A percentile compares a stretch with the other conserved stretches of the same genome.
These are phyloP conservation scores for Exephanes ischioxanthus DNA, from an alignment of 2,888 invertebrate species.

Conservation along the genomic window DNA sequence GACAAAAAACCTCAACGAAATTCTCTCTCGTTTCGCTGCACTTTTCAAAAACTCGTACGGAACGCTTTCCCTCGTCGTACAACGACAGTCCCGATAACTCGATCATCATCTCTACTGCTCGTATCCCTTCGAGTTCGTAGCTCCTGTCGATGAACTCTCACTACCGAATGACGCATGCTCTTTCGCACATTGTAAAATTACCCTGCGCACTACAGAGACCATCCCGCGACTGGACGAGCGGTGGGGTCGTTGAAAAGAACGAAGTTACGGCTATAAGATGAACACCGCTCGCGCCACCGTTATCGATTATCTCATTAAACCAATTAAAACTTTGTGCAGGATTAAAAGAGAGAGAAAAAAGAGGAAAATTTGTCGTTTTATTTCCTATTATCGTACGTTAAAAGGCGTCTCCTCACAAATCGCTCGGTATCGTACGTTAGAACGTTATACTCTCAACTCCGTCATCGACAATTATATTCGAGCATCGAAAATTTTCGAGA, in stretches of 20 bases:
- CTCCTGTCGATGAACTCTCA: slow-evolving; percentile 26
- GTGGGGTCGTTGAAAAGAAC: slow-evolving; percentile 23
- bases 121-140: slow-evolving; percentile 2
- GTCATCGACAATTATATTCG: background rate
- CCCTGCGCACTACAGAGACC: background rate
- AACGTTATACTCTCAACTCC: background rate
- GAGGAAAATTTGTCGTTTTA: slow-evolving; percentile 17
- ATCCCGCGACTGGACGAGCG: background rate
- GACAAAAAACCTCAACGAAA: slow-evolving; percentile 2
- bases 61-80: background rate
- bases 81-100: background rate
- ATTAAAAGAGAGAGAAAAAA: background rate
- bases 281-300: background rate
- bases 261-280: slow-evolving; percentile 25
- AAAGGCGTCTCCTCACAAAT: background rate
- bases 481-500: slow-evolving; percentile 1
- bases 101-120: slow-evolving; percentile 14
- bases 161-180: slow-evolving; percentile 33
- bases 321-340: slow-evolving; percentile 28
- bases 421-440: background rate
- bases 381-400: background rate
- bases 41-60: background rate
- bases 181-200: slow-evolving; percentile 27
- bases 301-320: slow-evolving; percentile 45
- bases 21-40: background rate